phyloP scores from a whole-genome alignment of 2,888 invertebrate genomes.

The Nomada flava region DNA sequence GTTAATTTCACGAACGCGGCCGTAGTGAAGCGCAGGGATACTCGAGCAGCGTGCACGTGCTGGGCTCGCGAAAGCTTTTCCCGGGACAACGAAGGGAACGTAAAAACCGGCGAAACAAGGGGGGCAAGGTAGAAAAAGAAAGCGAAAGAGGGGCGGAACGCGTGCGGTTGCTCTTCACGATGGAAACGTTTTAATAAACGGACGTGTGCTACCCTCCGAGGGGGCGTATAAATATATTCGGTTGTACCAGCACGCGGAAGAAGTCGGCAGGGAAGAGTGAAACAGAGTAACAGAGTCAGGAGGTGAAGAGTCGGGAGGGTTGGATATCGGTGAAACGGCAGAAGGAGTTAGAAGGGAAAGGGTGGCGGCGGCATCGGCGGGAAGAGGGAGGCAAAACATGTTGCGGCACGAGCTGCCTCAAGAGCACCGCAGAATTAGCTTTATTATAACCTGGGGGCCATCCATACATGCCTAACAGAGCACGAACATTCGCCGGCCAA shows the following conservation, averaged over 20 bases:
- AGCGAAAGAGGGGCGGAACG: background rate
- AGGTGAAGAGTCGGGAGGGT: constrained; percentile 37
- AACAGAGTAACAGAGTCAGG: constrained; percentile 26
- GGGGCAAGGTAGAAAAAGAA: constrained; percentile 13
- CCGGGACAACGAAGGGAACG: constrained; percentile 32
- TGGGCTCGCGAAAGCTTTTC: constrained; percentile 21
- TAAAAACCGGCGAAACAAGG: background rate
- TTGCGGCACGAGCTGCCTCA: constrained; percentile 83
- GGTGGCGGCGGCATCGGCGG: constrained; percentile 38
- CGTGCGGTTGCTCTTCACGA: constrained; percentile 54
- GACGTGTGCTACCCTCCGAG: constrained; percentile 72
- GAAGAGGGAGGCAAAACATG: constrained; percentile 81
- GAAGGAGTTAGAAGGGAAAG: constrained; percentile 49
- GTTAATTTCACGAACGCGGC: constrained; percentile 56
- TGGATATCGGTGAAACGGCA: constrained; percentile 66
- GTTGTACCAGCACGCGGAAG: constrained; percentile 57
- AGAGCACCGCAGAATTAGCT: constrained; percentile 83
- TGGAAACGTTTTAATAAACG: constrained; percentile 81
- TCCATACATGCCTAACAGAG: constrained; percentile 80
- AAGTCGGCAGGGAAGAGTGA: constrained; percentile 34
- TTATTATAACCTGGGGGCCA: constrained; percentile 84
- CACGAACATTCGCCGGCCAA: constrained; percentile 78
- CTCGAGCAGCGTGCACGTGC: constrained; percentile 62
- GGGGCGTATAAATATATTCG: constrained; percentile 78
- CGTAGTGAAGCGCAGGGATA: constrained; percentile 29